phyloP scores from a whole-genome alignment of 1,140 invertebrate genomes.

The Scaptomyza hsui region DNA sequence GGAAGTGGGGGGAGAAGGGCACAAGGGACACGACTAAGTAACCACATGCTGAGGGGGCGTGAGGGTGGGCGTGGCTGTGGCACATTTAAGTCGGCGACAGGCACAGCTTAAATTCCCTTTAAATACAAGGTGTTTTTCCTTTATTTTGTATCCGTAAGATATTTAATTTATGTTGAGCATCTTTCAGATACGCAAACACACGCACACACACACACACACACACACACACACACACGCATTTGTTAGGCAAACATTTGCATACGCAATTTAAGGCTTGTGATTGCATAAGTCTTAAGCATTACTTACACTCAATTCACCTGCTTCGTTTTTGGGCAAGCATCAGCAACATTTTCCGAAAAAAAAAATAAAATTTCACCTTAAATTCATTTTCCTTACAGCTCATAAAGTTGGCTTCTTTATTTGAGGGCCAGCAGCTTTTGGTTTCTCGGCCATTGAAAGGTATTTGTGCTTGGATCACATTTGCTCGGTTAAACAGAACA shows the following conservation, averaged over 20 bases:
- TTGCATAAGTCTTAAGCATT: constrained; percentile 39
- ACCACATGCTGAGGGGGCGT: constrained; percentile 1
- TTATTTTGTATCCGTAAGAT: constrained; percentile 7
- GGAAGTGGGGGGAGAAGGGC: not conserved
- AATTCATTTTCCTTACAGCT: constrained; percentile 47
- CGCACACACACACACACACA: not conserved
- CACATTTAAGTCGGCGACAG: constrained; percentile 10
- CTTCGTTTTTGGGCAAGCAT: constrained; percentile 4
- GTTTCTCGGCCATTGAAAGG: constrained; percentile 10
- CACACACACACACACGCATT: not conserved
- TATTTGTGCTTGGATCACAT: not conserved
- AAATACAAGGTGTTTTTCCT: constrained; percentile 3
- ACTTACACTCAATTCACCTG: constrained; percentile 61
- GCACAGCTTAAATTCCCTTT: constrained; percentile 29
- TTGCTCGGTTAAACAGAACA: constrained; percentile 13
- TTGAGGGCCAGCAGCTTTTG: constrained; percentile 13
- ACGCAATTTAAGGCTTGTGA: constrained; percentile 35
- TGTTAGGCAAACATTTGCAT: constrained; percentile 37
- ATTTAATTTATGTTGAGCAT: constrained; percentile 25
- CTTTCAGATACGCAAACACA: constrained; percentile 3
- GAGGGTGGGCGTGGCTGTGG: constrained; percentile 4
- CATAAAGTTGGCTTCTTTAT: constrained; percentile 29
- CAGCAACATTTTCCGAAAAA: constrained; percentile 1
- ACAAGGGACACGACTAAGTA: constrained; percentile 2
- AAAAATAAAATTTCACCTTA: constrained; percentile 20